Evolutionary conservation across 2,888 invertebrate genomes (phyloP).

Genomic region (Epirrhoe tristata): DNA sequence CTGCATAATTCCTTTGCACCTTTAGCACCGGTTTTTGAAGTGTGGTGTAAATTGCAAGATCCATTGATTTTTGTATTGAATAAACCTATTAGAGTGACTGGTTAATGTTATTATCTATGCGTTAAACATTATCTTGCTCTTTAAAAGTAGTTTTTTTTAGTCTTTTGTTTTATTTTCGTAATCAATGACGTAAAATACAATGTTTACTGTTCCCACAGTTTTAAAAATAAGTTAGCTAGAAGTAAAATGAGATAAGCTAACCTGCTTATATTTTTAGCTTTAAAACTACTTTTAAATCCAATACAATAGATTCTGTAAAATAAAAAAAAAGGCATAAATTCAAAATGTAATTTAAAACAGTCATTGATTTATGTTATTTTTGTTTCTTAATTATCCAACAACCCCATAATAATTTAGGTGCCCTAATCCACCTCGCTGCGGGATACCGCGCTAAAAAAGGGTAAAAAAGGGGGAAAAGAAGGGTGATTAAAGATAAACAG

Average conservation of each 20-base stretch:
- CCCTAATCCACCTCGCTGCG: slow-evolving; percentile 68
- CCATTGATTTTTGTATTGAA: neutral
- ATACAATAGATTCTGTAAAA: neutral
- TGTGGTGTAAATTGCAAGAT: slow-evolving; percentile 50
- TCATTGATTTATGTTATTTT: slow-evolving; percentile 50
- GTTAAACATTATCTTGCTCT: neutral
- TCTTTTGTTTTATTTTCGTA: slow-evolving; percentile 31
- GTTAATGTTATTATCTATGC: neutral
- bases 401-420: slow-evolving; percentile 69
- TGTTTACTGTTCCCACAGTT: too few species aligned
- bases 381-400: slow-evolving; percentile 55
- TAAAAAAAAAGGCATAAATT: neutral
- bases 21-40: slow-evolving; percentile 45
- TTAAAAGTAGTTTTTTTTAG: slow-evolving; percentile 20
- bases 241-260: too few species aligned
- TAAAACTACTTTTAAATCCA: neutral
- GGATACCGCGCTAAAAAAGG: slow-evolving; percentile 63
- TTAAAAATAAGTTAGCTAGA: too few species aligned
- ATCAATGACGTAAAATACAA: too few species aligned
- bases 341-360: slow-evolving; percentile 43
- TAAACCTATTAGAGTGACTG: neutral
- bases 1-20: slow-evolving; percentile 76
- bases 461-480: slow-evolving; percentile 71
- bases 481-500: slow-evolving; percentile 84
- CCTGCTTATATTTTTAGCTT: too few species aligned